Conservation (phyloP, 1,140 invertebrate species). For the Oedothorax gibbosus region DNA sequence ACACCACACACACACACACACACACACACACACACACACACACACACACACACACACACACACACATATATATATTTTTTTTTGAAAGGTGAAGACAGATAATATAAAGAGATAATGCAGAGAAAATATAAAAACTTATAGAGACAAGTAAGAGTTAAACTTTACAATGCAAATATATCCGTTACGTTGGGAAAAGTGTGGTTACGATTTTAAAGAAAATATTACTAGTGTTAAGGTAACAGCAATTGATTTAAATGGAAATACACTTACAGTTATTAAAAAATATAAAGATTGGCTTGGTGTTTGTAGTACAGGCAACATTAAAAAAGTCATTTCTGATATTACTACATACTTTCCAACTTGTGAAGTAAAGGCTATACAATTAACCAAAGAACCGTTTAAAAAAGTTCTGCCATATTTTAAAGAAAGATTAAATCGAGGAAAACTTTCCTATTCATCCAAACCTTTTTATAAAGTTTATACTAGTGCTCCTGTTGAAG, state of each 20-base stretch:
- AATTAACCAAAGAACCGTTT: neutral
- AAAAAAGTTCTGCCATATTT: conserved; percentile 33
- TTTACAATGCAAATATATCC: neutral
- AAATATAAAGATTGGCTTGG: conserved; percentile 23
- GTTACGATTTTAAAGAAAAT: neutral
- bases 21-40: too few species aligned
- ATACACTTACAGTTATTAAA: neutral
- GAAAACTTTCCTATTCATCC: conserved; percentile 8
- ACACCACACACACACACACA: too few species aligned
- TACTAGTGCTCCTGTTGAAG: neutral
- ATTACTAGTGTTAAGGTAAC: neutral
- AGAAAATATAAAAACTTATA: too few species aligned
- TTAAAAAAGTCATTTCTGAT: neutral
- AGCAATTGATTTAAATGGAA: neutral
- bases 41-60: too few species aligned
- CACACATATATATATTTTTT: too few species aligned
- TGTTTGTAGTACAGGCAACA: conserved; percentile 33
- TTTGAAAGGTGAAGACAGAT: too few species aligned
- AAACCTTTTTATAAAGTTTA: conserved; percentile 39
- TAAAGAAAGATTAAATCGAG: conserved; percentile 2
- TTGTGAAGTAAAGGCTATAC: neutral
- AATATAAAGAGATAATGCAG: too few species aligned
- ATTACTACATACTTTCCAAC: neutral
- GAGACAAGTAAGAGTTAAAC: too few species aligned
- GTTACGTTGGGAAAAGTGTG: neutral